Percentiles rank a stretch among this genome's conserved stretches.
Conservation (phyloP, 1,140 invertebrate species). For the Bombus affinis region DNA sequence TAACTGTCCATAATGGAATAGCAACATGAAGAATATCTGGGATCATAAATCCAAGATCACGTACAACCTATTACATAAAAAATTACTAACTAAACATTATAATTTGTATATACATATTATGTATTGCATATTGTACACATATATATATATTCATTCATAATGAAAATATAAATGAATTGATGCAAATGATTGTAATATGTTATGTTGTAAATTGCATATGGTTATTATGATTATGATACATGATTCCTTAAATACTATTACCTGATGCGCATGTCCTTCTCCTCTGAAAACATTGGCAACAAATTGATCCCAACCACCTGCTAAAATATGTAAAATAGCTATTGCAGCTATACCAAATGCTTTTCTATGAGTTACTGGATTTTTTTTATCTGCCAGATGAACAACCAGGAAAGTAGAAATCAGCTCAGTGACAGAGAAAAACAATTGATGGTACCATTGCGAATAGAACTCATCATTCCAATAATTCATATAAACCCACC, state of each 20-base stretch:
- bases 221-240: background rate
- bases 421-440: slow-evolving; percentile 89
- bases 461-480: slow-evolving; percentile 93
- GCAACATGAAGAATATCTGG: slow-evolving; percentile 88
- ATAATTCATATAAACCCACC: slow-evolving; percentile 93
- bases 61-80: slow-evolving; percentile 82
- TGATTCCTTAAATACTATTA: slow-evolving; percentile 69
- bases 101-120: slow-evolving; percentile 7
- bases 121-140: background rate
- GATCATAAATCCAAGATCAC: slow-evolving; percentile 89
- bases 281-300: slow-evolving; percentile 88
- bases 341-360: slow-evolving; percentile 86
- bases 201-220: no score
- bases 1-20: slow-evolving; percentile 83
- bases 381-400: slow-evolving; percentile 84
- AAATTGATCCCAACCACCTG: slow-evolving; percentile 90
- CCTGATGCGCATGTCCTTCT: slow-evolving; percentile 88
- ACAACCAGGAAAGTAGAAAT: slow-evolving; percentile 87
- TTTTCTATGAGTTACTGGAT: slow-evolving; percentile 85
- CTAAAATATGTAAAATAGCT: slow-evolving; percentile 88
- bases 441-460: slow-evolving; percentile 90
- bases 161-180: background rate
- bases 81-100: slow-evolving; percentile 9
- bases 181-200: background rate
- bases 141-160: background rate